Evolutionary conservation across 1,140 invertebrate species (phyloP).

Genomic region (Coelopa frigida): DNA sequence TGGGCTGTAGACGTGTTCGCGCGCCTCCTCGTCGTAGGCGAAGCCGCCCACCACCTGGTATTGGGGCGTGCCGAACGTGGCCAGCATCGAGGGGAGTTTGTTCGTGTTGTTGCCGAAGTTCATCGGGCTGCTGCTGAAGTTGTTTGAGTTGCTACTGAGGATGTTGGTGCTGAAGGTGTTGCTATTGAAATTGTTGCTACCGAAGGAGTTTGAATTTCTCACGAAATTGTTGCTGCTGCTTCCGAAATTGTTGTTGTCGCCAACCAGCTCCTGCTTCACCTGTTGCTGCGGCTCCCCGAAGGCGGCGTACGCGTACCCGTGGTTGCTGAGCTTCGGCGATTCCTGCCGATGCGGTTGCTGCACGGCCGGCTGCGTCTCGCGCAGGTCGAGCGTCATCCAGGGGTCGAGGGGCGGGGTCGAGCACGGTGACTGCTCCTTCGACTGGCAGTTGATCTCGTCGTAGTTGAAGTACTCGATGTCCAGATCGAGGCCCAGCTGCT

Average conservation of each 20-base stretch:
- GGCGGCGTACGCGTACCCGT: slow-evolving; percentile 18
- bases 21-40: slow-evolving; percentile 1
- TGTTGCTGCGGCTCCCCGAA: slow-evolving; percentile 7
- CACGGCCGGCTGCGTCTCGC: slow-evolving; percentile 11
- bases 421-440: slow-evolving; percentile 44
- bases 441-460: slow-evolving; percentile 44
- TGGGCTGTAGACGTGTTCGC: slow-evolving; percentile 8
- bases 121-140: not conserved
- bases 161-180: not conserved
- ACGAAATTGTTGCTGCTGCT: not conserved
- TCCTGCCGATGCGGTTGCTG: slow-evolving; percentile 5
- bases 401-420: slow-evolving; percentile 43
- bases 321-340: slow-evolving; percentile 31
- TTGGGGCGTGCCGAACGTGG: slow-evolving; percentile 40
- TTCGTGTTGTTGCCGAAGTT: not conserved
- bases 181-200: not conserved
- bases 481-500: slow-evolving; percentile 20
- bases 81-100: slow-evolving; percentile 36
- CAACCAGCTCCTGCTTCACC: not conserved
- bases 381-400: slow-evolving; percentile 37
- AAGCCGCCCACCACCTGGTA: slow-evolving; percentile 22
- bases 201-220: too few species aligned
- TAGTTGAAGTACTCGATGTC: slow-evolving; percentile 45
- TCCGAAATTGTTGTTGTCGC: too few species aligned
- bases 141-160: slow-evolving; percentile 5